Conservation (phyloP, 1,140 invertebrate species). For the Diorhabda carinulata region DNA sequence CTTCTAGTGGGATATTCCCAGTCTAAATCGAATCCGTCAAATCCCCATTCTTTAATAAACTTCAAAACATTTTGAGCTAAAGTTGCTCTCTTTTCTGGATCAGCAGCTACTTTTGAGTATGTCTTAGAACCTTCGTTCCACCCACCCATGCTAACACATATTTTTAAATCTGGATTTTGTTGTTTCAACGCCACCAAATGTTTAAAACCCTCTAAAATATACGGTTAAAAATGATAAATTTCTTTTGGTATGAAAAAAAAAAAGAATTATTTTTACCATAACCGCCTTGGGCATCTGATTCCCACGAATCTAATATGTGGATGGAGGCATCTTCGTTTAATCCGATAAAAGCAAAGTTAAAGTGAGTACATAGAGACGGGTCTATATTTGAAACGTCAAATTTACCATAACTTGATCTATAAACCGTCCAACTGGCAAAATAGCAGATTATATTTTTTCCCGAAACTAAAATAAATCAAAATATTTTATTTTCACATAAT, state of each 20-base stretch:
- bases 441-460: constrained; percentile 49
- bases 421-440: constrained; percentile 61
- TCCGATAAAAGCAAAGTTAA: constrained; percentile 68
- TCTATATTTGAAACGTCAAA: constrained; percentile 58
- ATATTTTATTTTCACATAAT: no score
- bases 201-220: constrained; percentile 12
- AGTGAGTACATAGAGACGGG: constrained; percentile 62
- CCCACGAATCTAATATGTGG: constrained; percentile 58
- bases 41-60: constrained; percentile 69
- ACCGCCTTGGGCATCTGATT: constrained; percentile 48
- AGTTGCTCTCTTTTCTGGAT: constrained; percentile 22
- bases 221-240: no score
- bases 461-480: neutral
- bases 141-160: constrained; percentile 61
- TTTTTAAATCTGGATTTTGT: constrained; percentile 54
- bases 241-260: neutral
- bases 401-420: constrained; percentile 54
- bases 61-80: constrained; percentile 40
- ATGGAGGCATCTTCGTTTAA: constrained; percentile 50
- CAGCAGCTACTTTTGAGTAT: constrained; percentile 1
- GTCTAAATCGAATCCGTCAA: constrained; percentile 78
- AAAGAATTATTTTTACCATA: constrained; percentile 4
- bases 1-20: constrained; percentile 73
- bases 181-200: constrained; percentile 32
- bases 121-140: constrained; percentile 49